Conservation (phyloP, 1,140 invertebrate genomes). For the Delia radicum region DNA sequence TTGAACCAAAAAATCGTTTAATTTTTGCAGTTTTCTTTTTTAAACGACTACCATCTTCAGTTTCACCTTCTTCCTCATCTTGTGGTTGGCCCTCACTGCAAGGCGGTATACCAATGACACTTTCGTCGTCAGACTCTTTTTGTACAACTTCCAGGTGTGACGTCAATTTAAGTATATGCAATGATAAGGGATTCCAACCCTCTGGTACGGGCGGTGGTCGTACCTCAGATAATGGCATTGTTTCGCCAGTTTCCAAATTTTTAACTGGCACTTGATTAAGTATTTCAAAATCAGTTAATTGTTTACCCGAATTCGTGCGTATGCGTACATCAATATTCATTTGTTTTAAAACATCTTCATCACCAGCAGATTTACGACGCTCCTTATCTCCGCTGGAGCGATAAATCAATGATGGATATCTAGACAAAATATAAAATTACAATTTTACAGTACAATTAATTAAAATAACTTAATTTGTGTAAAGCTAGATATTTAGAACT, state of each 20-base stretch:
- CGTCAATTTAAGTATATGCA: constrained; percentile 88
- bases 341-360: constrained; percentile 69
- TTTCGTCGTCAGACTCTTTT: constrained; percentile 80
- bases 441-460: no score
- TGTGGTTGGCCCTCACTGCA: constrained; percentile 61
- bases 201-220: constrained; percentile 54
- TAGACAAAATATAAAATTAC: constrained; percentile 20
- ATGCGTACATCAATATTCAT: constrained; percentile 78
- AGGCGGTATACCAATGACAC: constrained; percentile 74
- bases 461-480: no score
- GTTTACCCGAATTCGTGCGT: constrained; percentile 81
- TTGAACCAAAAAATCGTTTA: constrained; percentile 82
- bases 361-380: constrained; percentile 70
- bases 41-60: constrained; percentile 55
- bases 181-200: constrained; percentile 72
- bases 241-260: constrained; percentile 84
- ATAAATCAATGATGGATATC: constrained; percentile 48
- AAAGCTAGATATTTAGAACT: no score
- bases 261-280: constrained; percentile 88
- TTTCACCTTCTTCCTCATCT: constrained; percentile 59
- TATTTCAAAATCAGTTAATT: constrained; percentile 85
- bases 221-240: constrained; percentile 55
- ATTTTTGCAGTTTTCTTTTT: constrained; percentile 67
- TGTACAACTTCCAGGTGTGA: constrained; percentile 51
- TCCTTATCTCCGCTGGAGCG: constrained; percentile 60